Percentiles rank a stretch among this genome's conserved stretches.
Conservation (phyloP, 2,888 invertebrate genomes). For the Sarcophaga variegata region DNA sequence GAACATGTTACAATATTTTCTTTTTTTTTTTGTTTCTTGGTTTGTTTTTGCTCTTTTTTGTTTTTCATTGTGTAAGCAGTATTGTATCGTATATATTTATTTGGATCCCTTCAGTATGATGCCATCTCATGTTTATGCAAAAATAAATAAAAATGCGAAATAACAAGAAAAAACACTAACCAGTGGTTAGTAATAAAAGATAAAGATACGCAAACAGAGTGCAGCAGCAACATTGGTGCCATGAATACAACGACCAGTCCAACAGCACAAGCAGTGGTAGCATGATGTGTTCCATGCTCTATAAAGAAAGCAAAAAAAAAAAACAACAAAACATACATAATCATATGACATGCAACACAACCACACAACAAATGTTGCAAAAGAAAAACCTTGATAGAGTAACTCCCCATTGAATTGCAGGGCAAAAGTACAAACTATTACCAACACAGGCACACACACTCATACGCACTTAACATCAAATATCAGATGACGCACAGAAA, state of each 20-base stretch:
- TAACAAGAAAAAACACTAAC: slow-evolving; percentile 39
- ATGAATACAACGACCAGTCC: background rate
- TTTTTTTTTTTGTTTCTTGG: no score
- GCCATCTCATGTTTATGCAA: slow-evolving; percentile 64
- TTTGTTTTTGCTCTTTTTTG: background rate
- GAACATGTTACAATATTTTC: no score
- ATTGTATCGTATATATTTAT: slow-evolving; percentile 30
- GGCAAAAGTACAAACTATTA: slow-evolving; percentile 24
- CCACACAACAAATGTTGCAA: slow-evolving; percentile 47
- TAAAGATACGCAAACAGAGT: slow-evolving; percentile 16
- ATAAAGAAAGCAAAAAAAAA: no score
- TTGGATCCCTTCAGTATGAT: slow-evolving; percentile 39
- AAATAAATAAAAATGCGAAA: slow-evolving; percentile 29
- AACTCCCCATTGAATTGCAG: slow-evolving; percentile 46
- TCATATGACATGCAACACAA: slow-evolving; percentile 46
- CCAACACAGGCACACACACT: slow-evolving; percentile 1
- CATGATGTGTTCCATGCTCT: background rate
- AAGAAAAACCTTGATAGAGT: slow-evolving; percentile 51
- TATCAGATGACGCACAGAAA: slow-evolving; percentile 24
- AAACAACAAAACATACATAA: slow-evolving; percentile 7
- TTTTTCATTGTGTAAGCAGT: background rate
- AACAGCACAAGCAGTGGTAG: background rate
- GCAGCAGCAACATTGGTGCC: background rate
- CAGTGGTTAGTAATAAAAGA: slow-evolving; percentile 58
- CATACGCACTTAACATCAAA: background rate